Base-by-base conservation (phyloP, 2,888 invertebrate species). In the Diarsia dahlii region DNA sequence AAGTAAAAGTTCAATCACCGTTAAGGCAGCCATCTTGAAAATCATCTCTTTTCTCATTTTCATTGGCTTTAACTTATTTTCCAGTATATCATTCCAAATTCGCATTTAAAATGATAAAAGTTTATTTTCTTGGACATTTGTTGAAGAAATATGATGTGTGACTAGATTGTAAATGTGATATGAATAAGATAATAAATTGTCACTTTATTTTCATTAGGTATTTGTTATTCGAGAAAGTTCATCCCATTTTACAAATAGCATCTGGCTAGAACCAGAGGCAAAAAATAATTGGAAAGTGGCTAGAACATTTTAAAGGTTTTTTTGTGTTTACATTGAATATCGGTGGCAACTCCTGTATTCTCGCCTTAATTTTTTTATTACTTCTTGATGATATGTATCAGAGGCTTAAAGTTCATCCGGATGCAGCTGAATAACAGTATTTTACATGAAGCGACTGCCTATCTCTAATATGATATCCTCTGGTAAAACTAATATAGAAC, bases 111-210 rank as follows among this genome's bases (percentile, higher is more conserved):
- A 84, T 70, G 45, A 74, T 71, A 52, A 71, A 74, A 34, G 48
- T 75, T 71, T 76, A 76, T 60, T 80, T 83, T 79, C 66, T 80
- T 76, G 48, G 34, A 68, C 46, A 84, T 76, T 80, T 73, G 76
- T 73, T 72, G 34, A 20, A 76, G 50, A 66, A 72, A 52, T 23
- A 52, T n/a, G 23, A 23, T n/a, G 48, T 80, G 76, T 75, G 81
- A 81, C 71, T 67, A 63, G 56, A 69, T 74, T 80, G 20, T 54
- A 28, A 68, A 69, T 76, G 67, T 56, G 74, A 23, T 45, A 69
- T 80, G 74, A 78, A 84, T 80, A 13, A n/a, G 15, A 12, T 62
- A 23, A 6, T 45, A 66, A 62, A 54, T 54, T 66, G 39, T 20
- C 52, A 63, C 52, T 64, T 18, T 79, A 68, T 64, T 81, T 80